phyloP scores from a whole-genome alignment of 2,888 invertebrate species.

The Eubasilissa splendida region DNA sequence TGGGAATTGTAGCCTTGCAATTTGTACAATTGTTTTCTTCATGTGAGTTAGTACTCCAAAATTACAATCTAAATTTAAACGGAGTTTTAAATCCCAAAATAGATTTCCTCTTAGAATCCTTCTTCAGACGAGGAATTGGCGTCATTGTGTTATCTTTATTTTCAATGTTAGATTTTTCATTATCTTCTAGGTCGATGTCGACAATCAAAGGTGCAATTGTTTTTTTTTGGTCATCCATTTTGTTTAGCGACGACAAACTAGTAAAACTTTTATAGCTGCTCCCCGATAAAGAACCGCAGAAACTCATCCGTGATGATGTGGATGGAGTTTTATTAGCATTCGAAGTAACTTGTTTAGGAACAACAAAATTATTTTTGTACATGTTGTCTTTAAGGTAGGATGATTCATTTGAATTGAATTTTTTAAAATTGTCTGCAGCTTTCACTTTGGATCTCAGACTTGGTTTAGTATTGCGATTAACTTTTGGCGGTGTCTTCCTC shows the following conservation, averaged over 20 bases:
- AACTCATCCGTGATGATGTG: constrained; percentile 42
- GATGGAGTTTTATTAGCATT: constrained; percentile 38
- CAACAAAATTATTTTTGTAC: constrained; percentile 5
- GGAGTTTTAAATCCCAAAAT: constrained; percentile 70
- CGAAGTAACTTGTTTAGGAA: background rate
- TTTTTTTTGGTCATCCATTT: constrained; percentile 32
- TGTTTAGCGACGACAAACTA: constrained; percentile 31
- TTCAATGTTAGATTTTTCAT: background rate
- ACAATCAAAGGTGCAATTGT: constrained; percentile 17
- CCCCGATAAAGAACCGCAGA: constrained; percentile 50
- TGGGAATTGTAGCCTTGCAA: no score
- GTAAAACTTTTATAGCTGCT: constrained; percentile 48
- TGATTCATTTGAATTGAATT: constrained; percentile 7
- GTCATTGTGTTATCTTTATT: constrained; percentile 50
- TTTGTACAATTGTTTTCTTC: no score
- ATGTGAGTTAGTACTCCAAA: no score
- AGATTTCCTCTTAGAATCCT: constrained; percentile 66
- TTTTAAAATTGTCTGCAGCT: constrained; percentile 46
- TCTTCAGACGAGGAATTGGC: constrained; percentile 61
- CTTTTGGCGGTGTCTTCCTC: constrained; percentile 66
- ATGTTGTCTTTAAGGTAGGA: constrained; percentile 8
- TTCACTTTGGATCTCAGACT: constrained; percentile 41
- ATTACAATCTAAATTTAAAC: constrained; percentile 65
- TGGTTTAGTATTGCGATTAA: constrained; percentile 47
- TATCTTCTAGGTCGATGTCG: constrained; percentile 40